A percentile compares a stretch with the other conserved stretches of the same genome.
Evolutionary conservation across 2,888 invertebrate species (phyloP).

Genomic region (Philhelius pedissequus): DNA sequence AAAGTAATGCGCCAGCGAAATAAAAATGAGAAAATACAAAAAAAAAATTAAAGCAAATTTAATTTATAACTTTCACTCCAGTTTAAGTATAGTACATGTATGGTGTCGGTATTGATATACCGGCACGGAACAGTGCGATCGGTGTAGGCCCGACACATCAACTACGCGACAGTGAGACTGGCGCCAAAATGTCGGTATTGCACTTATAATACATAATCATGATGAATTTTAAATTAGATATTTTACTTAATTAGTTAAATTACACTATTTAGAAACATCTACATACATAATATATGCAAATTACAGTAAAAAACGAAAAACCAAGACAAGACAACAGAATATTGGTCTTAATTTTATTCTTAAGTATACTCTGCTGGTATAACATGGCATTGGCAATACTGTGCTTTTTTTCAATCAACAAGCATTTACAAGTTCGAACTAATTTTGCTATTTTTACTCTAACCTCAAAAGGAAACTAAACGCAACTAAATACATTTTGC

Average conservation of each 20-base stretch:
- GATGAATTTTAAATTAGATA: constrained; percentile 36
- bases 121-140: not conserved
- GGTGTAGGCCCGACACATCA: not conserved
- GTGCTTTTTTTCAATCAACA: constrained; percentile 50
- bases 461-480: constrained; percentile 31
- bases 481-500: constrained; percentile 19
- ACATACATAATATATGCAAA: not conserved
- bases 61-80: constrained; percentile 58
- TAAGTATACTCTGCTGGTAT: not conserved
- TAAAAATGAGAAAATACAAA: not conserved
- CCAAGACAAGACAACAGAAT: constrained; percentile 8
- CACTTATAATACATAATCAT: constrained; percentile 2
- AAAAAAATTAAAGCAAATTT: not conserved
- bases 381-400: constrained; percentile 29
- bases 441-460: not conserved
- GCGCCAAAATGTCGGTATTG: constrained; percentile 55
- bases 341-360: constrained; percentile 29
- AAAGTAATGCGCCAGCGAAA: not conserved
- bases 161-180: not conserved
- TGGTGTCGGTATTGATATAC: not conserved
- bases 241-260: constrained; percentile 41
- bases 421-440: constrained; percentile 29
- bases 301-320: not conserved
- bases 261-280: not conserved
- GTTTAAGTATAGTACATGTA: constrained; percentile 16